Base-by-base conservation (phyloP, 2,888 invertebrate genomes). In the Zaprionus obscuricornis region DNA sequence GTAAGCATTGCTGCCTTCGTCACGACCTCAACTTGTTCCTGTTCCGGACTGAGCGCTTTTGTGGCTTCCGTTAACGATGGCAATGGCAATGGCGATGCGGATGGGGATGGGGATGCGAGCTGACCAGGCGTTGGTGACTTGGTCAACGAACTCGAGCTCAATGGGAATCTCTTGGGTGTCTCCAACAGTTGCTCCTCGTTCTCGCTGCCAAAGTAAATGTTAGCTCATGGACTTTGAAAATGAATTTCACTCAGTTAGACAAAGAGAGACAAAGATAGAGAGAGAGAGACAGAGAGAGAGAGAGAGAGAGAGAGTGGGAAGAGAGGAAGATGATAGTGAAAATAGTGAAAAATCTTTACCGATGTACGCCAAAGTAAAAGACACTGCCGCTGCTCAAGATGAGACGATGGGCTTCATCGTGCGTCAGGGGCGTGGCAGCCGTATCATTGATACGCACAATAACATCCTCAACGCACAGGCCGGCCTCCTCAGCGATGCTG, bases 401-500 rank as follows among this genome's bases (percentile, higher is more conserved):
- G 51, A 93, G 91, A 68, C 94, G 93, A 87, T 96, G 95, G 1
- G 96, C 96, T 75, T 94, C 94, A 31, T 94, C 94, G 86, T 97
- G 97, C 6, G 94, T 92, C 89, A 97, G 91, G 31, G 92, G 91
- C 45, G 92, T 92, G 5, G 95, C 93, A 37, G 93, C 91, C 26
- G 91, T 91, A 57, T 94, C 94, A 87, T 95, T 95, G 70, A 98
- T 93, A 68, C 93, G 92, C 26, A 96, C 92, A 67, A 98, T 92
- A 26, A 94, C 92, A 91, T 98, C 98, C n/a, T 97, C 97, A 8
- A 95, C 93, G 85, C 93, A 92, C 16, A 98, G 91, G 0, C 97
- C 98, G 57, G 94, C 94, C 70, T 93, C 91, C 87, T 96, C 95
- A 0, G 98, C 97, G 27, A 97, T 92, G 70, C 97, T 94, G 49